Base-by-base conservation (phyloP, 1,140 invertebrate genomes). In the Diabrotica undecimpunctata region DNA sequence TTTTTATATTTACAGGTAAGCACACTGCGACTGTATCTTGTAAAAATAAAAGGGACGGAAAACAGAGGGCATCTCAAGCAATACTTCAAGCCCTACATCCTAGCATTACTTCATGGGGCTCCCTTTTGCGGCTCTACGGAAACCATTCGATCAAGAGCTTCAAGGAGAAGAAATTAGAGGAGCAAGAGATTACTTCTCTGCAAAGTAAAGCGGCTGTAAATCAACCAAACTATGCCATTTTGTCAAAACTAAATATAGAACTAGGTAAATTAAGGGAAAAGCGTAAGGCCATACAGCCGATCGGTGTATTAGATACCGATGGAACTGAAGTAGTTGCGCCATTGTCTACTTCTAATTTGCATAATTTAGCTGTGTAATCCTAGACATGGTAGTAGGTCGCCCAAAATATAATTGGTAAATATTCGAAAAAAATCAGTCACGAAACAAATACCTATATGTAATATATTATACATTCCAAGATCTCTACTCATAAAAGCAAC, bases 41-140 rank as follows among this genome's bases (percentile, higher is more conserved):
- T 79, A 93, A 95, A 75, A 98, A 98, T 81, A 98, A 98, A 81
- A 88, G 94, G 73, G 95, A 96, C 74, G 96, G 96, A n/a, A 98
- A 98, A 79, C 96, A 99, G 77, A 82, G 92, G 71, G 96, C 96
- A 9, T 94, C 95, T 11, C 96, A 98, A 81, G 88, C 92, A n/a
- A 95, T 99, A 70, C 78, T 99, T 38, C 92, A 97, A 79, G 69
- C 70, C 39, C 79, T 97, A 36, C 95, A 97, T 83, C 94, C 95
- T 1, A 93, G 98, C 76, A 92, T 98, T 50, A 87, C 86, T 9
- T 95, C 90, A n/a, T 98, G 96, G 94, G 96, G 96, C 50, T 96
- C 95, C 0, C 82, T 99, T 36, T 79, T 99, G 7, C 84, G 95
- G 8, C 83, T 99, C 14, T 99, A 99, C 79, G 95, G 95, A 52